Conservation (phyloP, 2,113 vertebrate genomes). For the Edolisoma coerulescens region DNA sequence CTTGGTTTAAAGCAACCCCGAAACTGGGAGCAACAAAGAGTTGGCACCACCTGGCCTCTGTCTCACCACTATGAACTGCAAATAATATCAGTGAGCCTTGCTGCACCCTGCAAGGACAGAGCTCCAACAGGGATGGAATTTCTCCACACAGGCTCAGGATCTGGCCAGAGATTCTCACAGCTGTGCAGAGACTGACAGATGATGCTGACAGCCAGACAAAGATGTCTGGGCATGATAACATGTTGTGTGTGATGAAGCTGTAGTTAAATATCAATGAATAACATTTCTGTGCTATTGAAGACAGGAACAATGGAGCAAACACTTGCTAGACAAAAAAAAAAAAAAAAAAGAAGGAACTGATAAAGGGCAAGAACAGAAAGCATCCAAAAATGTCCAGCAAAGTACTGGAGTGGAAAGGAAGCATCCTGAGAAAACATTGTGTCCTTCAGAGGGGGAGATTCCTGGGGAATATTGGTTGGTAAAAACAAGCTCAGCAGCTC, state of each 20-base stretch:
- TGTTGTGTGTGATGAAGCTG: background rate
- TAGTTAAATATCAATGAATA: constrained; percentile 39
- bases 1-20: background rate
- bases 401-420: background rate
- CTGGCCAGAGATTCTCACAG: constrained; percentile 17
- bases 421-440: background rate
- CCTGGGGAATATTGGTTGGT: background rate
- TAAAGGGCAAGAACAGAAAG: constrained; percentile 7
- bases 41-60: background rate
- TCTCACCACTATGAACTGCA: background rate
- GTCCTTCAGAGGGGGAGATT: background rate
- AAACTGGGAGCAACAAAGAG: background rate
- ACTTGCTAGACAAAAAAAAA: background rate
- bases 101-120: background rate
- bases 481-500: background rate
- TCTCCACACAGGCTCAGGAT: background rate
- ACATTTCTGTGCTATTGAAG: constrained; percentile 24
- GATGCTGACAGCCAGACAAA: constrained; percentile 30
- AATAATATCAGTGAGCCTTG: background rate
- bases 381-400: background rate
- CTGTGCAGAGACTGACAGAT: constrained; percentile 24
- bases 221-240: constrained; percentile 57
- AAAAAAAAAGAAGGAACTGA: background rate
- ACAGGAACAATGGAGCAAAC: constrained; percentile 17
- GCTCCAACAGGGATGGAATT: background rate